These are phyloP conservation scores for Calidris pygmaea DNA, from an alignment of 2,113 vertebrate species.

Conservation along the genomic window DNA sequence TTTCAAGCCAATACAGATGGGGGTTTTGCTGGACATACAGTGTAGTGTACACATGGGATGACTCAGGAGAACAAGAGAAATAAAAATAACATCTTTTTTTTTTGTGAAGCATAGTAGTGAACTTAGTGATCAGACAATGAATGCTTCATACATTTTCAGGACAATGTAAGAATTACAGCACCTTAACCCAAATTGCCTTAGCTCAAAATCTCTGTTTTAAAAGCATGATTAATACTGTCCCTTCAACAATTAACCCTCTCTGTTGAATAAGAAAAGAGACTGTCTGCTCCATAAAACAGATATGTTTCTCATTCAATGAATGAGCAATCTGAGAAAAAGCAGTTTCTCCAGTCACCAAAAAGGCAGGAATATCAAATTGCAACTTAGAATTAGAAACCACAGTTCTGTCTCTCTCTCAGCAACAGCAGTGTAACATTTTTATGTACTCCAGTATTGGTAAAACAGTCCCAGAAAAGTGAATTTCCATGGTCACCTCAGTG, in stretches of 20 bases:
- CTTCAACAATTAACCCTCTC: conserved; percentile 41
- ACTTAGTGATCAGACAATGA: conserved; percentile 25
- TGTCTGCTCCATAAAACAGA: conserved; percentile 5
- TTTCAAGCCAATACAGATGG: conserved; percentile 66
- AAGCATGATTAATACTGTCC: conserved; percentile 28
- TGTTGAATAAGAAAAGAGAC: conserved; percentile 34
- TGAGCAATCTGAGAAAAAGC: not conserved
- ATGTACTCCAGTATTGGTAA: not conserved
- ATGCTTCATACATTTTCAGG: conserved; percentile 17
- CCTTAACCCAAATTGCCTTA: conserved; percentile 20
- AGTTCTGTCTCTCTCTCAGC: not conserved
- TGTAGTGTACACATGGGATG: conserved; percentile 30
- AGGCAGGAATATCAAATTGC: not conserved
- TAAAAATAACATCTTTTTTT: not conserved
- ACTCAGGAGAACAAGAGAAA: conserved; percentile 24
- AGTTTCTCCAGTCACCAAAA: not conserved
- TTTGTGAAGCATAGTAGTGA: not conserved
- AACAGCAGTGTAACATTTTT: not conserved
- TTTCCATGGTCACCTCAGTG: not conserved
- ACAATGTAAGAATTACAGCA: conserved; percentile 33
- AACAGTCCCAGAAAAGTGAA: not conserved
- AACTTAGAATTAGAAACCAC: not conserved
- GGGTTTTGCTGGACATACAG: conserved; percentile 61
- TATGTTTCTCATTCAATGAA: conserved; percentile 15
- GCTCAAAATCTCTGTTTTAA: conserved; percentile 45